Evolutionary conservation across 2,888 invertebrate genomes (phyloP).

Genomic region (Ornithoptera priamus): DNA sequence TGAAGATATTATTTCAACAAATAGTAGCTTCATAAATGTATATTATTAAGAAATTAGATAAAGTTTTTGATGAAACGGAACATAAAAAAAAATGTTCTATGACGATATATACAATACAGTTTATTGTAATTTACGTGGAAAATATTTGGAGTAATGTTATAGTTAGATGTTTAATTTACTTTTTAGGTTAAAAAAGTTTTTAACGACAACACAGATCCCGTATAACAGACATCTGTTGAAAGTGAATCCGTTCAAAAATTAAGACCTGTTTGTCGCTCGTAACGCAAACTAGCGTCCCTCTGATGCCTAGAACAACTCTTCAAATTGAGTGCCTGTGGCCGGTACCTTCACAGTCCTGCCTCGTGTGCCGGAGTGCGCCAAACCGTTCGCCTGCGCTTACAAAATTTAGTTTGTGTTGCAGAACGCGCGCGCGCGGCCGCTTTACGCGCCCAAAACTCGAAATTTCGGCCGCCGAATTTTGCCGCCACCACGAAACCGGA

Average conservation of each 20-base stretch:
- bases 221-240: constrained; percentile 20
- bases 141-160: too few relatives aligned
- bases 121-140: too few relatives aligned
- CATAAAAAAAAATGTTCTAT: too few relatives aligned
- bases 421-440: constrained; percentile 74
- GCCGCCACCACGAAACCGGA: constrained; percentile 30
- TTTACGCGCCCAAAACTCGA: constrained; percentile 67
- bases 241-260: constrained; percentile 30
- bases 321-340: constrained; percentile 46
- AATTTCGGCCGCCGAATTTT: constrained; percentile 55
- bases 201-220: background rate
- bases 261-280: constrained; percentile 30
- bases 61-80: too few relatives aligned
- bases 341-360: constrained; percentile 69
- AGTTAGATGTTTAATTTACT: too few relatives aligned
- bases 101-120: too few relatives aligned
- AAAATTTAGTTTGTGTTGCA: constrained; percentile 74
- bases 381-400: constrained; percentile 68
- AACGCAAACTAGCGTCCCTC: constrained; percentile 32
- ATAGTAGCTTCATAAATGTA: too few relatives aligned
- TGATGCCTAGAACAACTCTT: constrained; percentile 37
- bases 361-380: constrained; percentile 50
- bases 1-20: too few relatives aligned
- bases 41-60: too few relatives aligned
- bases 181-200: background rate